phyloP scores from a whole-genome alignment of 2,797 vertebrate genomes.

The Sebastes reedi region DNA sequence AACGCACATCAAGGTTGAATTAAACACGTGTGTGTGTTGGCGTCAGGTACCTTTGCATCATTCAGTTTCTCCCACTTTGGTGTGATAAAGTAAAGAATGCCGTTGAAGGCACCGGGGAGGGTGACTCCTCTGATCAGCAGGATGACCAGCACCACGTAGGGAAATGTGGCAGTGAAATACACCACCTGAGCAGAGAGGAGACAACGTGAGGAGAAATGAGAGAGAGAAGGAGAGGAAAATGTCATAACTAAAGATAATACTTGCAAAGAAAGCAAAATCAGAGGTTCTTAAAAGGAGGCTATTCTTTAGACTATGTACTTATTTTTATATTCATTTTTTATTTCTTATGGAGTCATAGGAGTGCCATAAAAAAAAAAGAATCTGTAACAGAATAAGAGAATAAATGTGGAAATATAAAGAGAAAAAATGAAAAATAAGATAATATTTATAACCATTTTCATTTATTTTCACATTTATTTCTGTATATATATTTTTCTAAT shows the following conservation, averaged over 20 bases:
- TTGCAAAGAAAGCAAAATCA: background rate
- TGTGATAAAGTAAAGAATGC: conserved; percentile 98
- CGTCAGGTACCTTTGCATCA: conserved; percentile 89
- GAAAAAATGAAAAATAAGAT: no score
- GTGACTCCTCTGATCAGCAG: conserved; percentile 95
- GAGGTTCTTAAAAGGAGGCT: background rate
- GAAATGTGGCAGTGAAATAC: conserved; percentile 98
- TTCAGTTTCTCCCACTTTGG: conserved; percentile 98
- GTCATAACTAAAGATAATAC: background rate
- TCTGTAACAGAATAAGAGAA: no score
- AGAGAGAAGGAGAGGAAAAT: background rate
- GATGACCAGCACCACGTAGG: conserved; percentile 96
- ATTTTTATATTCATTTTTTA: background rate
- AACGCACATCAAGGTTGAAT: background rate
- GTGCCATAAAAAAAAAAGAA: no score
- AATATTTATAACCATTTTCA: no score
- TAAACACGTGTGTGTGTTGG: background rate
- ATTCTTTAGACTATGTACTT: background rate
- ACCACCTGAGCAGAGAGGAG: conserved; percentile 86
- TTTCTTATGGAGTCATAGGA: background rate
- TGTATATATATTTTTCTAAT: no score
- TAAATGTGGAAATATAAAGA: no score
- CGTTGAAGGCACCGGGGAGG: conserved; percentile 91
- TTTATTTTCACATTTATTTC: no score
- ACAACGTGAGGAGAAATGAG: background rate